Evolutionary conservation across 1,140 invertebrate species (phyloP).

Genomic region (Cherax quadricarinatus): DNA sequence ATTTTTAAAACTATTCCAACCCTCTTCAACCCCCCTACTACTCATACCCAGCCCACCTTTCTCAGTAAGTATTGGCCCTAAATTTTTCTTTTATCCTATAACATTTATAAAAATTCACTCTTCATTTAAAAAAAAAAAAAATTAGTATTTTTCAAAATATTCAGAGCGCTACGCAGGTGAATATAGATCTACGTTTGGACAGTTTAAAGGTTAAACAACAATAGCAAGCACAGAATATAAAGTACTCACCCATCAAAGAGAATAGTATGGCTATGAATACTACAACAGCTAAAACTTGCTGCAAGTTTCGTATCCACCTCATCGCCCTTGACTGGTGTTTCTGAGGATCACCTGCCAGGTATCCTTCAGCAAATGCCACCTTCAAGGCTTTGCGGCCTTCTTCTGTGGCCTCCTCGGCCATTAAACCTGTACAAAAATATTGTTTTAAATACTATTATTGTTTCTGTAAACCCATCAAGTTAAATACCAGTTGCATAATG

Average conservation of each 20-base stretch:
- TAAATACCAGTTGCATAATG: neutral
- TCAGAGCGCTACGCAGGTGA: too few relatives aligned
- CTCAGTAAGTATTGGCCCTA: too few relatives aligned
- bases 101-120: too few relatives aligned
- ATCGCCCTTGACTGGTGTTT: constrained; percentile 75
- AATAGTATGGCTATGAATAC: constrained; percentile 87
- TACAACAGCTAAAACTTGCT: constrained; percentile 85
- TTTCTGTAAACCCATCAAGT: neutral
- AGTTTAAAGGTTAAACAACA: too few relatives aligned
- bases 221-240: too few relatives aligned
- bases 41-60: too few relatives aligned
- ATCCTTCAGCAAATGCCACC: constrained; percentile 94
- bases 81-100: too few relatives aligned
- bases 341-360: constrained; percentile 83
- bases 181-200: too few relatives aligned
- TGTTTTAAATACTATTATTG: neutral
- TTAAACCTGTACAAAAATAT: constrained; percentile 72
- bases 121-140: too few relatives aligned
- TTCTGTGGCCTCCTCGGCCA: constrained; percentile 76
- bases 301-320: constrained; percentile 80
- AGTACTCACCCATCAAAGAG: constrained; percentile 82
- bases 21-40: too few relatives aligned
- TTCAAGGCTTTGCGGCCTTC: constrained; percentile 86
- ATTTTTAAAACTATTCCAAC: too few relatives aligned
- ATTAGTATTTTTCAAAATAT: too few relatives aligned